Evolutionary conservation across 2,113 vertebrate genomes (phyloP), one percentile per base, ranked within the genome.

Genomic region (Odocoileus hemionus): DNA sequence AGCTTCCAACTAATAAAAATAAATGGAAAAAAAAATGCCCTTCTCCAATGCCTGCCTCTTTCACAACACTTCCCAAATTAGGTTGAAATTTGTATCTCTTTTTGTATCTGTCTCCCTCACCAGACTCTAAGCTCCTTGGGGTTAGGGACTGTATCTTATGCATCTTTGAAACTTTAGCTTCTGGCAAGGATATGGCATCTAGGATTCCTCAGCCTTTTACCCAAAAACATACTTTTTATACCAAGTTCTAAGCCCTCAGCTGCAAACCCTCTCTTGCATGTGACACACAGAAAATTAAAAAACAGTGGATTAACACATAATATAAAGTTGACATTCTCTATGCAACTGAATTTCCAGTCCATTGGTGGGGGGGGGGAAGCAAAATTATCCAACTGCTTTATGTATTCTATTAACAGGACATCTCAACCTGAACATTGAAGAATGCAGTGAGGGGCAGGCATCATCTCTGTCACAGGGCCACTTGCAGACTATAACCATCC

Each of bases 401-500:
- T 80, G 2, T 23, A 2, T 79, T 86, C 13, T 57, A 21, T 14
- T 92, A 39, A 74, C 57, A 17, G 78, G 50, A 3, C 6, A 74
- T 50, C 57, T 94, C 52, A 64, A 28, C 19, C 26, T 84, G 79
- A 96, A 61, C 50, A 64, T 4, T 76, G 74, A 76, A 70, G 52
- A 79, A 55, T 96, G 50, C 33, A 60, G 5, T 21, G 5, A 60
- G 58, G 7, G 23, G 19, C 7, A 82, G 5, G 16, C 2, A 76
- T 33, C 16, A 17, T 19, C 78, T 45, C 21, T 88, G 25, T 82
- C 16, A 5, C 17, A 0, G 17, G 33, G 45, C 25, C 2, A 11
- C 15, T 23, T 61, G 8, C 1, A 45, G 7, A 21, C 15, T 47
- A 7, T 67, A 39, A 21, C 17, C n/a, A n/a, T 1, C 2, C 10